Evolutionary conservation across 1,140 invertebrate genomes (phyloP).

Genomic region (Drosophila mauritiana): DNA sequence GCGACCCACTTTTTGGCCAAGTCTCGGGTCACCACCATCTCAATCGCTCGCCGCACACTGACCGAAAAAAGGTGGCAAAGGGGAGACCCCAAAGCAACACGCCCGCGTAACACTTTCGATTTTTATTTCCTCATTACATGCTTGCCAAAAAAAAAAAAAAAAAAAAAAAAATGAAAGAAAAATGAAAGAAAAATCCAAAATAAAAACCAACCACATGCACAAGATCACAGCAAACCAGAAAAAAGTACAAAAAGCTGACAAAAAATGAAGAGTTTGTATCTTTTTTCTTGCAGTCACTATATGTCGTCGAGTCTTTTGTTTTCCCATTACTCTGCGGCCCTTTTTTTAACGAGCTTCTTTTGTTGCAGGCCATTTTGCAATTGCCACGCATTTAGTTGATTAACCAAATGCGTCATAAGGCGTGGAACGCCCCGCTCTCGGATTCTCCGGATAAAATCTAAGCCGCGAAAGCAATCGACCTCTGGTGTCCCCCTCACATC

Average conservation of each 20-base stretch:
- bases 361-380: constrained; percentile 53
- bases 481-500: constrained; percentile 1
- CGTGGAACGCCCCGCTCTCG: not conserved
- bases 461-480: constrained; percentile 18
- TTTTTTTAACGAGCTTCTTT: constrained; percentile 47
- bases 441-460: constrained; percentile 26
- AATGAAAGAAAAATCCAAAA: constrained; percentile 15
- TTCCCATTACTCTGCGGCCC: constrained; percentile 52
- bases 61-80: constrained; percentile 28
- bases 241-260: constrained; percentile 17
- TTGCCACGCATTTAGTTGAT: constrained; percentile 37
- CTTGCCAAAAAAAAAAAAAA: constrained; percentile 31
- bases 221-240: constrained; percentile 37
- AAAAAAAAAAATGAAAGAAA: constrained; percentile 23
- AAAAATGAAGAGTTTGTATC: constrained; percentile 57
- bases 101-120: constrained; percentile 77
- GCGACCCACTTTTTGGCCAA: constrained; percentile 66
- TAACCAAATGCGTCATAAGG: constrained; percentile 30
- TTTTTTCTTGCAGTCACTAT: constrained; percentile 28
- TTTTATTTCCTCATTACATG: constrained; percentile 77
- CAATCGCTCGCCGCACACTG: constrained; percentile 11
- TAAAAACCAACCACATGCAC: constrained; percentile 40
- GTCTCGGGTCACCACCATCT: constrained; percentile 38
- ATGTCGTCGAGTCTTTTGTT: constrained; percentile 45
- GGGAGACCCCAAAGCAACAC: constrained; percentile 58